Evolutionary conservation across 2,888 invertebrate genomes (phyloP).

Genomic region (Eupithecia vulgata): DNA sequence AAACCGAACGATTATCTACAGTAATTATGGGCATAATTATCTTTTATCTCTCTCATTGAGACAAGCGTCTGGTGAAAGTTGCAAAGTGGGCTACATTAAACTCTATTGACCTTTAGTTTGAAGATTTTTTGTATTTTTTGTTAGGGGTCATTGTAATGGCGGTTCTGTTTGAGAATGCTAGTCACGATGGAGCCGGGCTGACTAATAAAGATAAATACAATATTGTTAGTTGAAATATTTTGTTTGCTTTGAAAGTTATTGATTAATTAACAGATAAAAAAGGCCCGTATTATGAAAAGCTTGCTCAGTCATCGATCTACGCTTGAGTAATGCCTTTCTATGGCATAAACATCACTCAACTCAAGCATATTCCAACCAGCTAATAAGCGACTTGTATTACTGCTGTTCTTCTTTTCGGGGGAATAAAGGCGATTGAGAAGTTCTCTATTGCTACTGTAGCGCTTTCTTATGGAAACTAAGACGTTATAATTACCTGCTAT

Average conservation of each 20-base stretch:
- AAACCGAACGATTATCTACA: conserved; percentile 38
- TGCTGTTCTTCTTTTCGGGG: no score
- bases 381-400: no score
- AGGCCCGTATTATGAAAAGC: neutral
- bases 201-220: conserved; percentile 6
- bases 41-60: conserved; percentile 49
- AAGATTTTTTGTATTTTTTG: conserved; percentile 44
- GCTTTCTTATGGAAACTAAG: no score
- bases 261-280: neutral
- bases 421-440: no score
- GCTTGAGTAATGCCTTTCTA: no score
- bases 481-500: no score
- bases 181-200: conserved; percentile 22
- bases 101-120: conserved; percentile 66
- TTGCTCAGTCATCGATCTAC: no score
- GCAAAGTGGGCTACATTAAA: conserved; percentile 61
- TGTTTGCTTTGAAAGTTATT: conserved; percentile 1
- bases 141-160: conserved; percentile 36
- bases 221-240: neutral
- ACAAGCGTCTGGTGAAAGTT: conserved; percentile 64
- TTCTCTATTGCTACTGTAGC: no score
- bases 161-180: conserved; percentile 3
- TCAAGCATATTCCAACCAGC: no score
- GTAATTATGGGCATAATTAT: conserved; percentile 52
- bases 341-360: no score